These are phyloP conservation scores for Clitarchus hookeri DNA, from an alignment of 2,888 invertebrate species.

Conservation along the genomic window DNA sequence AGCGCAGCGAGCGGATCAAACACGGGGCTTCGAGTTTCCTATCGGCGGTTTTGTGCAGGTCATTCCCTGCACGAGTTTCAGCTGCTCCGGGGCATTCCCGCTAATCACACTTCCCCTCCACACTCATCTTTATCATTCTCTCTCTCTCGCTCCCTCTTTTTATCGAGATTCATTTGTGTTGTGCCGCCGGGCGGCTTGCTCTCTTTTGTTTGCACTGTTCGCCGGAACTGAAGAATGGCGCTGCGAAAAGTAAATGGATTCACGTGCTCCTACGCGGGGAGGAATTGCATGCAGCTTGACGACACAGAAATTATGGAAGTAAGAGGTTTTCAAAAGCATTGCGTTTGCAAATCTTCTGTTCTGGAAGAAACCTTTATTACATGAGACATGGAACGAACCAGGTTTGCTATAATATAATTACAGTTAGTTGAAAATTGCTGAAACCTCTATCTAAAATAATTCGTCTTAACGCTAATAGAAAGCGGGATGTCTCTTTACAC, in stretches of 20 bases:
- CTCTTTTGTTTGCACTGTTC: neutral
- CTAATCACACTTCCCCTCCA: neutral
- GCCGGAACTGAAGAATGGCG: neutral
- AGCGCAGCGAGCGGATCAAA: neutral
- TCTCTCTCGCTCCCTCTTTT: neutral
- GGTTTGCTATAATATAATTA: no score
- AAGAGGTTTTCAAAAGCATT: no score
- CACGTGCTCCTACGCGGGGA: neutral
- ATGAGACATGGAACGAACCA: no score
- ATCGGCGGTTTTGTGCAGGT: neutral
- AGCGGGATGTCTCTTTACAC: no score
- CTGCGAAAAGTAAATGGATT: neutral
- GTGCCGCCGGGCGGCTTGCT: neutral
- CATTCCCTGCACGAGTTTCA: neutral
- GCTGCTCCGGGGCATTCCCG: neutral
- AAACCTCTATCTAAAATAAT: no score
- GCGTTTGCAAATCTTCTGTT: no score
- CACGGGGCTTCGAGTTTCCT: neutral
- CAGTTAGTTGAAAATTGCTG: no score
- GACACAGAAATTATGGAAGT: no score
- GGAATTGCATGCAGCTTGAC: no score
- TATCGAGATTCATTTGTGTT: slow-evolving; percentile 10
- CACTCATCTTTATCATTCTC: no score
- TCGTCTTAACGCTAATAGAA: no score
- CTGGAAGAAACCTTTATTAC: no score